Conservation (phyloP, 2,113 vertebrate species). For the Narcine bancroftii region DNA sequence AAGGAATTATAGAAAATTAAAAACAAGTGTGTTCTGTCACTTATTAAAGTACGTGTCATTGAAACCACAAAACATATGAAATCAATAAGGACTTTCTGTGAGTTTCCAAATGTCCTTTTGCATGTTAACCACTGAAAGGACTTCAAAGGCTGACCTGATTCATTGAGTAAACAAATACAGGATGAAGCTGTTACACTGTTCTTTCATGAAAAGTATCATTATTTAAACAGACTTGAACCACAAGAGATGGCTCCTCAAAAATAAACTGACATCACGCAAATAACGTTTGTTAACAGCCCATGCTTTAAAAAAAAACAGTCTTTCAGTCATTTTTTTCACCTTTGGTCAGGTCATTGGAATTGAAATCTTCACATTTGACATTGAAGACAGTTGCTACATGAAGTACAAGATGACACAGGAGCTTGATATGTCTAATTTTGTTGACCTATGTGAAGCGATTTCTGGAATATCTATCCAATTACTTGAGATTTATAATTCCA, state of each 20-base stretch:
- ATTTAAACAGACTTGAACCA: not conserved
- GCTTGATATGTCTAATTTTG: not conserved
- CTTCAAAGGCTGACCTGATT: conserved; percentile 9
- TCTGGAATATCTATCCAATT: not conserved
- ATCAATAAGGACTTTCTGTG: not conserved
- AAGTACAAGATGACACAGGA: not conserved
- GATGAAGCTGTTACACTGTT: not conserved
- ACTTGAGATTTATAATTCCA: not conserved
- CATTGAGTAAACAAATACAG: not conserved
- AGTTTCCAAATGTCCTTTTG: not conserved
- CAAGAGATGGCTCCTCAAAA: not conserved
- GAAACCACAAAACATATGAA: conserved; percentile 25
- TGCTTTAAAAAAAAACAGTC: not conserved
- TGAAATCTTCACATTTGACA: not conserved
- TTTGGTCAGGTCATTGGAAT: too few species aligned
- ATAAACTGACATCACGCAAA: conserved; percentile 15
- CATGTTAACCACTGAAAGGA: not conserved
- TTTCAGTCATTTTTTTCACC: too few species aligned
- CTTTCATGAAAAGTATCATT: conserved; percentile 4
- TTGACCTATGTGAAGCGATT: not conserved
- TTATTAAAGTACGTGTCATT: conserved; percentile 22
- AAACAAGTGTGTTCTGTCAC: not conserved
- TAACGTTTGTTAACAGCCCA: not conserved
- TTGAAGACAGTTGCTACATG: not conserved
- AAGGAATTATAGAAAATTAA: not conserved